Conservation (phyloP, 2,797 vertebrate species). For the Amniataba percoides region DNA sequence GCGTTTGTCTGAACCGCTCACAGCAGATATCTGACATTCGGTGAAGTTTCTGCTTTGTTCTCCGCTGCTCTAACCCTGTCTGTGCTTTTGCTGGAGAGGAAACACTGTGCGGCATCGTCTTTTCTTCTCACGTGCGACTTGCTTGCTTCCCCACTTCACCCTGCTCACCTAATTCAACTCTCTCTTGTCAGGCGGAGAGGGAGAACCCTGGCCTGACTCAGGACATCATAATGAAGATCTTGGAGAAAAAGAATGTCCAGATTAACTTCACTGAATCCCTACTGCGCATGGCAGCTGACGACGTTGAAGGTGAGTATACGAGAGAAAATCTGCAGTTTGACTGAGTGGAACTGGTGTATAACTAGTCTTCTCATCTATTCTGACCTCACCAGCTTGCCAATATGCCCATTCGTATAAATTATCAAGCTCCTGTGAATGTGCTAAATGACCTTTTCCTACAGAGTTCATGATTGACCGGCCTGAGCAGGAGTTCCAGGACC, state of each 20-base stretch:
- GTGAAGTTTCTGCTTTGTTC: conserved; percentile 38
- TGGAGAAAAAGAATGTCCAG: conserved; percentile 99
- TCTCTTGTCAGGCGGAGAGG: conserved; percentile 91
- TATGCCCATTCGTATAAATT: background rate
- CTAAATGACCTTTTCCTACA: conserved; percentile 64
- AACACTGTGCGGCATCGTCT: background rate
- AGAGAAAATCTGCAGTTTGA: background rate
- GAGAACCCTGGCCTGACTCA: conserved; percentile 99
- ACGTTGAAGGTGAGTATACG: conserved; percentile 91
- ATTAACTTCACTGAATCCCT: conserved; percentile 98
- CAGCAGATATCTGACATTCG: conserved; percentile 24
- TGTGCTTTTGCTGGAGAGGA: conserved; percentile 12
- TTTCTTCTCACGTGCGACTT: background rate
- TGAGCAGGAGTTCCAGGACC: conserved; percentile 96
- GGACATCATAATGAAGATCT: conserved; percentile 99
- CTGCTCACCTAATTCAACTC: background rate
- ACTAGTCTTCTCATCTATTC: background rate
- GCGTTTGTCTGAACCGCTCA: conserved; percentile 36
- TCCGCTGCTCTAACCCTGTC: background rate
- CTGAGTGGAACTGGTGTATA: background rate
- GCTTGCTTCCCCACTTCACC: background rate
- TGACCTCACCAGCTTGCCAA: background rate
- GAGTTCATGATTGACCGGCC: conserved; percentile 97
- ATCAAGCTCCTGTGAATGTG: background rate
- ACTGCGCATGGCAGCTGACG: conserved; percentile 97